phyloP scores from a whole-genome alignment of 1,140 invertebrate species.

The Meloidogyne chitwoodi region DNA sequence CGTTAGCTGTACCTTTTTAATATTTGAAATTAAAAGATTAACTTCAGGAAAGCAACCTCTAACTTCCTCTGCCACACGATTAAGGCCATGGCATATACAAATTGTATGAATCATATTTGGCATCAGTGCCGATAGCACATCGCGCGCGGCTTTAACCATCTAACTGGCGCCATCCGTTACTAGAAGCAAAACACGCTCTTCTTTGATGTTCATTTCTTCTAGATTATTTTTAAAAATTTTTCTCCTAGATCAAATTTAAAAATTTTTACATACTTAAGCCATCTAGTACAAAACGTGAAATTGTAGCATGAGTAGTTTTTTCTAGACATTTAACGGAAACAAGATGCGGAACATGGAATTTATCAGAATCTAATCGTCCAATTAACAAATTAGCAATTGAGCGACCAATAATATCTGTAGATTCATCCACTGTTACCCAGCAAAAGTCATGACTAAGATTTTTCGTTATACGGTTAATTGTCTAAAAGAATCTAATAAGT shows the following conservation, averaged over 20 bases:
- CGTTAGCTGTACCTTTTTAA: background rate
- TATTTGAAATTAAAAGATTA: background rate
- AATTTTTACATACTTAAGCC: background rate
- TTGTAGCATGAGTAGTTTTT: background rate
- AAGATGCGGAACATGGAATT: background rate
- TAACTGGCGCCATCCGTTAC: background rate
- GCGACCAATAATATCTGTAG: background rate
- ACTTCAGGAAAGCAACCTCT: background rate
- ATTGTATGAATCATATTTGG: background rate
- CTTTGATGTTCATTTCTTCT: background rate
- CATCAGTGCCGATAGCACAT: background rate
- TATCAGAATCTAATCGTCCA: background rate
- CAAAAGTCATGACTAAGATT: background rate
- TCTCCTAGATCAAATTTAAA: background rate
- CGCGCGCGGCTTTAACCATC: background rate
- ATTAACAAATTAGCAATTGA: slow-evolving; percentile 6
- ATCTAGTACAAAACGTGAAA: background rate
- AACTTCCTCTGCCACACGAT: background rate
- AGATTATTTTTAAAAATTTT: background rate
- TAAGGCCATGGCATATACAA: background rate
- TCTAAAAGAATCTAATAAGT: too few species aligned
- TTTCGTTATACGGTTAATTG: background rate
- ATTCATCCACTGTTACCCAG: background rate
- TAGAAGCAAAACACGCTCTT: background rate
- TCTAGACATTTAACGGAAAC: background rate